These are phyloP conservation scores for Eupristina koningsbergeri DNA, from an alignment of 1,140 invertebrate genomes.

Conservation along the genomic window DNA sequence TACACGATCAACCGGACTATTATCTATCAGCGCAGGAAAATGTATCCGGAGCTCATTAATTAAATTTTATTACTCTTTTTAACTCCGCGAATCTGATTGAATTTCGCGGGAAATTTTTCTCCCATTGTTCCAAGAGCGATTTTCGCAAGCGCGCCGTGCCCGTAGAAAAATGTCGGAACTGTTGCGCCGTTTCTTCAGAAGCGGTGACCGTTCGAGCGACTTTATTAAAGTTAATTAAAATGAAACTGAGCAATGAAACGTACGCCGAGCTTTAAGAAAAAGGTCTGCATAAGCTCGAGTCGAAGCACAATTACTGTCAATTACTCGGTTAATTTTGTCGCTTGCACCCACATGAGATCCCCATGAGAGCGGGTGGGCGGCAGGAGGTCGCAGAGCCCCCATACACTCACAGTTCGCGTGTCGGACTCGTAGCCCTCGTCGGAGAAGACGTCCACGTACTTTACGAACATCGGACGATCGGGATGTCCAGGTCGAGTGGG, in stretches of 20 bases:
- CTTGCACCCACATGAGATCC: too few species aligned
- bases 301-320: too few species aligned
- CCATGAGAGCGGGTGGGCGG: too few species aligned
- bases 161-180: neutral
- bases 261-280: too few species aligned
- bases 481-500: too few species aligned
- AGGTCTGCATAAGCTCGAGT: neutral
- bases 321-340: too few species aligned
- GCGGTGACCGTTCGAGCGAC: neutral
- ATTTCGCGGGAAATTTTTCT: constrained; percentile 5
- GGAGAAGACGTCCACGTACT: constrained; percentile 54
- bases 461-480: constrained; percentile 53
- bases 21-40: constrained; percentile 9
- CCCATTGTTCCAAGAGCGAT: constrained; percentile 14
- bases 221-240: neutral
- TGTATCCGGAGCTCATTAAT: constrained; percentile 34
- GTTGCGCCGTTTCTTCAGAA: neutral
- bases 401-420: constrained; percentile 50
- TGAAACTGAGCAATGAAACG: neutral
- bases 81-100: neutral
- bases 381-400: too few species aligned
- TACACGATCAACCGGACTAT: neutral
- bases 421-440: constrained; percentile 58
- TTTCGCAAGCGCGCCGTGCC: neutral
- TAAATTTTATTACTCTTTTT: constrained; percentile 17